Base-by-base conservation (phyloP, 2,113 vertebrate genomes). In the Haemorhous mexicanus region DNA sequence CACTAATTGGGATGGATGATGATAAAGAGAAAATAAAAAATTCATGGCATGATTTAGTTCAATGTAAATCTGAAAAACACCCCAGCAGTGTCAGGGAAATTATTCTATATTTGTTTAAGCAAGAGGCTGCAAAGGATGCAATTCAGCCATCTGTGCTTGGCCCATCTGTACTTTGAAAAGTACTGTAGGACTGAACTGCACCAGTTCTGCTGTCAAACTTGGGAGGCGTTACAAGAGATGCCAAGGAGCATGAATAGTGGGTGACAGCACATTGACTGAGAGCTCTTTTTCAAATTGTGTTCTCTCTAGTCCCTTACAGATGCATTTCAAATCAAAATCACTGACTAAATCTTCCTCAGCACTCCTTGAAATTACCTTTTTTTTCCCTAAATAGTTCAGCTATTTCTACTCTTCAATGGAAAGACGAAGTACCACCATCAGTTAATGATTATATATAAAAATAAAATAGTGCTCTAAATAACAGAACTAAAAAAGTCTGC, bases 141-240 rank as follows among this genome's bases (percentile, higher is more conserved):
- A 59, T 73, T 83, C 61, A 66, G 63, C 90, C 91, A 93, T 76
- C 80, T 92, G 95, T 77, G 68, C 86, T 85, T 92, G 79, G 75
- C 72, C 75, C 85, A 86, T 53, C 73, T 84, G 50, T 58, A 87
- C 69, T 72, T 28, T 22, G 81, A 18, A 16, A 59, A 79, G 63
- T 13, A 20, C 58, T 2, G 3, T 32, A 35, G 39, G 41, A 18
- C 58, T 39, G 62, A 32, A 2, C 50, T 22, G 30, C 30, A 32
- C 58, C 52, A 20, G 32, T 76, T 16, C 76, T 88, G 83, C 86
- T 89, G 75, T 84, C 92, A 84, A 2, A 72, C 70, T 64, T 58
- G 6, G 62, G 58, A 85, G 74, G 43, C 0, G 0, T 23, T 61
- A 68, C 53, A 56, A 37, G 58, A 35, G 7, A 37, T 7, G 32